Percentiles rank a stretch among this genome's conserved stretches.
Conservation (phyloP, 2,797 vertebrate species). For the Neosilurus hyrtlii region DNA sequence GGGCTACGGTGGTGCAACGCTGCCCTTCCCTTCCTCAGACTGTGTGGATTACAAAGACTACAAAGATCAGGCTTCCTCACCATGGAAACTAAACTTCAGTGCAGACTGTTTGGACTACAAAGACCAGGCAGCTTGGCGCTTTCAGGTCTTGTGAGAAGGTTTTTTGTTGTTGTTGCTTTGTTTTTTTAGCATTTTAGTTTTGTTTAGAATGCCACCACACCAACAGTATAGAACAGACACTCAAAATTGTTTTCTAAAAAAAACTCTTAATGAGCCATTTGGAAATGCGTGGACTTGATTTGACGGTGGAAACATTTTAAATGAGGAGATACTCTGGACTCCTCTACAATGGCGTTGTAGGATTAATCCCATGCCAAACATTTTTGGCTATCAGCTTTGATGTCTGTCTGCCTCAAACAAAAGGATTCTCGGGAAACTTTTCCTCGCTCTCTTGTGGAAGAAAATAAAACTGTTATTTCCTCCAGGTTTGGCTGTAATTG, state of each 20-base stretch:
- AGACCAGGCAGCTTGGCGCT: slow-evolving; percentile 95
- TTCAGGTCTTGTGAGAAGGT: slow-evolving; percentile 90
- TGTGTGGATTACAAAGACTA: slow-evolving; percentile 97
- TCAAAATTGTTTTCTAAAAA: slow-evolving; percentile 5
- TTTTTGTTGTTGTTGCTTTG: neutral
- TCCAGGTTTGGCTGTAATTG: slow-evolving; percentile 2
- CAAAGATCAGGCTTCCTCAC: slow-evolving; percentile 72
- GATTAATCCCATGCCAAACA: slow-evolving; percentile 23
- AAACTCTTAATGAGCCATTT: slow-evolving; percentile 3
- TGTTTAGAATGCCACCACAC: slow-evolving; percentile 27
- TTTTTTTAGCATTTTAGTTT: slow-evolving; percentile 46
- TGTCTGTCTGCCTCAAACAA: slow-evolving; percentile 3
- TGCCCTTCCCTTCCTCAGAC: slow-evolving; percentile 91
- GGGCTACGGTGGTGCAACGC: slow-evolving; percentile 78
- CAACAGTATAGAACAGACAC: neutral
- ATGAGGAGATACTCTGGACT: neutral
- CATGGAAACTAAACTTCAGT: slow-evolving; percentile 98
- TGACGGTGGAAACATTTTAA: neutral
- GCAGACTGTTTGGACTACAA: slow-evolving; percentile 98
- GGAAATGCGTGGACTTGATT: neutral
- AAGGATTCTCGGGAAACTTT: neutral
- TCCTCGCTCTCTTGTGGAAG: neutral
- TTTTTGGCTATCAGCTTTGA: neutral
- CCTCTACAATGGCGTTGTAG: slow-evolving; percentile 4
- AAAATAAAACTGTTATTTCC: neutral